Evolutionary conservation across 1,140 invertebrate species (phyloP).

Genomic region (Rhagoletis pomonella): DNA sequence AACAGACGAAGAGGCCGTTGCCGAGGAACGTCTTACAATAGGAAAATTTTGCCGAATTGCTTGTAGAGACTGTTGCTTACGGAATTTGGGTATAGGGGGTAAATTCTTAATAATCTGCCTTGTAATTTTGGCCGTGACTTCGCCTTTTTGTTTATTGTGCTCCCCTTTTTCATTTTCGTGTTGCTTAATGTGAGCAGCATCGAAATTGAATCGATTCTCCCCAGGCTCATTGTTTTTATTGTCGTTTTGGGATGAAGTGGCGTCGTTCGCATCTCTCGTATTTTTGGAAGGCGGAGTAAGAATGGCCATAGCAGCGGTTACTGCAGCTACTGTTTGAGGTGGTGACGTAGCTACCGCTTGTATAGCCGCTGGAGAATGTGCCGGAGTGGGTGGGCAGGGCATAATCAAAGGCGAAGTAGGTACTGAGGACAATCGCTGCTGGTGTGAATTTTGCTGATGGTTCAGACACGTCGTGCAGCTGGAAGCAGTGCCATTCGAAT

Average conservation of each 20-base stretch:
- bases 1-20: constrained; percentile 66
- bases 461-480: neutral
- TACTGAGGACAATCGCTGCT: constrained; percentile 77
- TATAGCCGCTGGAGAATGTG: constrained; percentile 71
- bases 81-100: constrained; percentile 78
- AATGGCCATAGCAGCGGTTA: constrained; percentile 70
- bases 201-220: constrained; percentile 65
- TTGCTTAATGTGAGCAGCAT: constrained; percentile 70
- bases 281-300: constrained; percentile 62
- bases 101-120: constrained; percentile 77
- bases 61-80: constrained; percentile 76
- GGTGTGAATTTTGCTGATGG: constrained; percentile 47
- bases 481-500: neutral
- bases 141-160: constrained; percentile 44
- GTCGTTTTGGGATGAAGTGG: neutral
- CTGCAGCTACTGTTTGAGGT: constrained; percentile 65
- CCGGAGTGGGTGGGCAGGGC: constrained; percentile 74
- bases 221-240: neutral
- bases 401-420: constrained; percentile 82
- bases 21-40: constrained; percentile 78
- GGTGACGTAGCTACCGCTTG: constrained; percentile 66
- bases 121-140: constrained; percentile 73
- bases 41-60: constrained; percentile 76
- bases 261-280: neutral
- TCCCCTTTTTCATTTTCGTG: constrained; percentile 61